phyloP scores from a whole-genome alignment of 2,888 invertebrate species.

The Clostera curtula region DNA sequence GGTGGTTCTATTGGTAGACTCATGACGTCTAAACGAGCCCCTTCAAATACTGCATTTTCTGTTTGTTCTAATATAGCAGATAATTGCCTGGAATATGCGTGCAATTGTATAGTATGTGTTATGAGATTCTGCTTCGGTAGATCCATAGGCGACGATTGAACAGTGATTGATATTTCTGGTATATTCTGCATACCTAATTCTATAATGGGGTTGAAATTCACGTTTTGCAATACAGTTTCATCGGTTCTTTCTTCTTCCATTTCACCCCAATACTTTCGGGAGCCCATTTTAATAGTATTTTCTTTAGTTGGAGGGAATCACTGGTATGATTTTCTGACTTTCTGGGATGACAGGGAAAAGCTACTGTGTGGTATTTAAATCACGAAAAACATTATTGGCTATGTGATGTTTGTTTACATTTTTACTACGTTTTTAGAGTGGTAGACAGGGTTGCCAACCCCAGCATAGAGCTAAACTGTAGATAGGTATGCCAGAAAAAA shows the following conservation, averaged over 20 bases:
- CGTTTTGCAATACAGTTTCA: slow-evolving; percentile 51
- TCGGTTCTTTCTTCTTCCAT: slow-evolving; percentile 50
- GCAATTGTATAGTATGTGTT: slow-evolving; percentile 62
- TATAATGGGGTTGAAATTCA: slow-evolving; percentile 67
- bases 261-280: slow-evolving; percentile 59
- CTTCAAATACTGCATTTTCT: slow-evolving; percentile 50
- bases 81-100: slow-evolving; percentile 50
- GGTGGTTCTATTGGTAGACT: slow-evolving; percentile 50
- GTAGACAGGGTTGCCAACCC: no score
- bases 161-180: slow-evolving; percentile 63
- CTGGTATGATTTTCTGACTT: no score
- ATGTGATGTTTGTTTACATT: no score
- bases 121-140: slow-evolving; percentile 60
- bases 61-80: slow-evolving; percentile 51
- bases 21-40: slow-evolving; percentile 42
- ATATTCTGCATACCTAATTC: slow-evolving; percentile 70
- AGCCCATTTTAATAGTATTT: slow-evolving; percentile 41
- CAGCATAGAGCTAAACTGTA: no score
- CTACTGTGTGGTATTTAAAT: no score
- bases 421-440: no score
- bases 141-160: slow-evolving; percentile 62
- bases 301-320: no score
- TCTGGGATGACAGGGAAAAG: no score
- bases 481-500: no score
- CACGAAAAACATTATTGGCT: no score